These are phyloP conservation scores for Ganaspis brasiliensis DNA, from an alignment of 2,888 invertebrate genomes.

Conservation along the genomic window DNA sequence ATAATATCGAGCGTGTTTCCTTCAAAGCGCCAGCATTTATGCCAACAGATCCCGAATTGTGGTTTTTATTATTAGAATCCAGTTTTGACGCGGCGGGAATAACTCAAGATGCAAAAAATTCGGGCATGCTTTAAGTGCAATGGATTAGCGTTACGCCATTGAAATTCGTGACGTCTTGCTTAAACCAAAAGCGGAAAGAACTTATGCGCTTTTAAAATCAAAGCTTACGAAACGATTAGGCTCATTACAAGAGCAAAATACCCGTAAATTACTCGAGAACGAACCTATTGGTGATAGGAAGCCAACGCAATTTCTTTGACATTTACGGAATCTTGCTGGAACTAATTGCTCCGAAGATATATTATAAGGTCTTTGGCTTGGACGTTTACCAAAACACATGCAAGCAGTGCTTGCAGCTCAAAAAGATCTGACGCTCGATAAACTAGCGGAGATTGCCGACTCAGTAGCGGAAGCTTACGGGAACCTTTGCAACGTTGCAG, in stretches of 20 bases:
- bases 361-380: slow-evolving; percentile 49
- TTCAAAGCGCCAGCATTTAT: slow-evolving; percentile 50
- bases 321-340: slow-evolving; percentile 58
- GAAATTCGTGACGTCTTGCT: slow-evolving; percentile 48
- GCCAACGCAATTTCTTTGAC: slow-evolving; percentile 66
- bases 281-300: slow-evolving; percentile 59
- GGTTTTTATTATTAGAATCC: not conserved
- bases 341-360: slow-evolving; percentile 51
- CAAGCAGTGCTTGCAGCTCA: not conserved
- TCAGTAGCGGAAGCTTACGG: not conserved
- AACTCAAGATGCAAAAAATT: not conserved
- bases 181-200: not conserved
- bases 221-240: slow-evolving; percentile 65
- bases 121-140: slow-evolving; percentile 48
- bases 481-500: not conserved
- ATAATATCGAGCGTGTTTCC: too few species aligned
- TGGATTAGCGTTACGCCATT: slow-evolving; percentile 66
- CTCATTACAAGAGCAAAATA: slow-evolving; percentile 53
- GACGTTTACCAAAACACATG: not conserved
- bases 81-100: slow-evolving; percentile 43
- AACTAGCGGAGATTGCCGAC: not conserved
- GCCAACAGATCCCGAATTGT: slow-evolving; percentile 4
- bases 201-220: slow-evolving; percentile 55
- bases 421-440: not conserved
- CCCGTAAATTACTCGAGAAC: slow-evolving; percentile 55